These are phyloP conservation scores for Smithornis capensis DNA, from an alignment of 2,113 vertebrate species.

Conservation along the genomic window DNA sequence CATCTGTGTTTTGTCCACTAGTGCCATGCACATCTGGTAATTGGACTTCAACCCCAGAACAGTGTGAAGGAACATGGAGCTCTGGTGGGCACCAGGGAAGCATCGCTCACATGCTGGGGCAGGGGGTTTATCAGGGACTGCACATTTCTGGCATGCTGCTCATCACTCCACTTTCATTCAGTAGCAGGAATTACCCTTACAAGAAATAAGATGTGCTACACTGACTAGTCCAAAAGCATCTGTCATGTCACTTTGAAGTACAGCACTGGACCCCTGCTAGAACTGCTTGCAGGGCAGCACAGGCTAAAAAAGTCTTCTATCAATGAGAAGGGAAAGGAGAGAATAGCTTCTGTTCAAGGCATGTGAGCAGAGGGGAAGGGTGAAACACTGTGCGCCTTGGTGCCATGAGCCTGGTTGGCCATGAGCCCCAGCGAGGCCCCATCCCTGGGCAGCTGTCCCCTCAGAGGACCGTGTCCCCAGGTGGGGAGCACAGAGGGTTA, in stretches of 20 bases:
- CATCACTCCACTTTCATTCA: background rate
- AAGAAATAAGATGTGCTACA: background rate
- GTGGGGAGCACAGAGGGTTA: background rate
- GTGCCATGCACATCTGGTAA: background rate
- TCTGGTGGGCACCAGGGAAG: background rate
- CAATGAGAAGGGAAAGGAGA: background rate
- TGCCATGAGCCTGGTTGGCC: background rate
- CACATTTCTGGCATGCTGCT: background rate
- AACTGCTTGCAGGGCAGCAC: background rate
- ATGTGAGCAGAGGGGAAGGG: rapidly evolving
- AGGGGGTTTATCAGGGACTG: background rate
- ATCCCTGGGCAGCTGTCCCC: rapidly evolving
- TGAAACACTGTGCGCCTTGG: background rate
- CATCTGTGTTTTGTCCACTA: rapidly evolving
- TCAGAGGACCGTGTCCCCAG: rapidly evolving
- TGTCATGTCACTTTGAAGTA: rapidly evolving
- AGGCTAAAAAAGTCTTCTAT: background rate
- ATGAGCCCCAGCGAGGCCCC: rapidly evolving
- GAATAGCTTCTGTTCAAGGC: background rate
- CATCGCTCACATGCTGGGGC: background rate
- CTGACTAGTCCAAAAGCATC: background rate
- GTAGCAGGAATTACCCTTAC: background rate
- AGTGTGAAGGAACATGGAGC: rapidly evolving
- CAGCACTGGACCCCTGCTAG: background rate
- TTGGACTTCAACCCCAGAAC: background rate